Evolutionary conservation across 1,140 invertebrate species (phyloP).

Genomic region (Panagrolaimus sp.): DNA sequence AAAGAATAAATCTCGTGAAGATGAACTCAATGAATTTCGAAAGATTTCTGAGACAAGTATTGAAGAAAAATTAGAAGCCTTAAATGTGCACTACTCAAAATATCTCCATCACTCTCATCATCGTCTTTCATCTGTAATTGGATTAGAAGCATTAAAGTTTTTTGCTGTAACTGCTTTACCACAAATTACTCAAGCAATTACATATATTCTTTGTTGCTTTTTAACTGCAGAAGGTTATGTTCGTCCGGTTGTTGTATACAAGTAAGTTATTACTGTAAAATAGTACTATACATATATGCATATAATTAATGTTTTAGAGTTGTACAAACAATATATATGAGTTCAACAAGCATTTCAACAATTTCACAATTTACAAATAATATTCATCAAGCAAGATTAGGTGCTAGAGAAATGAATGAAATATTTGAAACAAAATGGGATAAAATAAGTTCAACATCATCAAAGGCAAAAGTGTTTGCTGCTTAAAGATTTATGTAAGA

Average conservation of each 20-base stretch:
- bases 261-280: neutral
- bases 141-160: neutral
- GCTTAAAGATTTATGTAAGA: too few relatives aligned
- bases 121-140: neutral
- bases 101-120: neutral
- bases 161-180: neutral
- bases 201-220: slow-evolving; percentile 1
- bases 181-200: neutral
- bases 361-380: too few relatives aligned
- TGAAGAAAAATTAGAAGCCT: neutral
- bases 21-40: neutral
- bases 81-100: neutral
- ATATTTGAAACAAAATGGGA: too few relatives aligned
- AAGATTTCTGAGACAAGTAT: neutral
- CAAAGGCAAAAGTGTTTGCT: too few relatives aligned
- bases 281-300: too few relatives aligned
- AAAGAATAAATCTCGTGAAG: neutral
- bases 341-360: neutral
- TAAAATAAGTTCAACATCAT: too few relatives aligned
- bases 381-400: too few relatives aligned
- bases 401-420: too few relatives aligned
- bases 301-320: neutral
- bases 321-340: neutral
- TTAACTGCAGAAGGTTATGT: neutral
- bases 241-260: slow-evolving; percentile 3